These are phyloP conservation scores for Sminthurides aquaticus DNA, from an alignment of 2,888 invertebrate genomes.

Conservation along the genomic window DNA sequence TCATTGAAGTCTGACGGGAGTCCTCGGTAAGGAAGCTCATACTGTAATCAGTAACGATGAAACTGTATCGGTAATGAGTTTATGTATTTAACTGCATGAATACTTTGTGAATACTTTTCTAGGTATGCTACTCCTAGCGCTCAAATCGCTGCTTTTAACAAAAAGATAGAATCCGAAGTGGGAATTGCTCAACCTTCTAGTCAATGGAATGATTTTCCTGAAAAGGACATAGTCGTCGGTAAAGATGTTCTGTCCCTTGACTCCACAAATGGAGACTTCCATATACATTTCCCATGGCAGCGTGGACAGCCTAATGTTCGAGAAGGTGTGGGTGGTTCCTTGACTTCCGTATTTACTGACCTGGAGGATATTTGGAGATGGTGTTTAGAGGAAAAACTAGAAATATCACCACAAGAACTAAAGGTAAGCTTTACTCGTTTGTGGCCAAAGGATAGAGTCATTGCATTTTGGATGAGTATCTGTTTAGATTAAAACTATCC, in stretches of 20 bases:
- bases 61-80: no score
- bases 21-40: slow-evolving; percentile 47
- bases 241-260: slow-evolving; percentile 51
- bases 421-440: slow-evolving; percentile 49
- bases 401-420: slow-evolving; percentile 59
- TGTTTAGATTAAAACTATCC: slow-evolving; percentile 1
- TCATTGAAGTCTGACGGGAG: slow-evolving; percentile 76
- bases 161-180: slow-evolving; percentile 65
- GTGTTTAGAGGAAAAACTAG: slow-evolving; percentile 66
- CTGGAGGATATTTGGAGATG: slow-evolving; percentile 81
- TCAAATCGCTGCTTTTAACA: slow-evolving; percentile 80
- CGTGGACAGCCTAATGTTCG: slow-evolving; percentile 84
- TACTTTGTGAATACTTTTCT: no score
- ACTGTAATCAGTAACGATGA: no score
- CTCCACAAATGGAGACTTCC: slow-evolving; percentile 61
- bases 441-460: not conserved
- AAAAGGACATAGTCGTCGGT: slow-evolving; percentile 28
- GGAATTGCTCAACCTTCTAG: slow-evolving; percentile 44
- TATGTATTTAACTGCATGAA: no score
- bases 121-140: slow-evolving; percentile 74
- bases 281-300: slow-evolving; percentile 81
- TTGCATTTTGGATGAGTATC: no score
- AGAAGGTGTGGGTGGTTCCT: slow-evolving; percentile 71
- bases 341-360: slow-evolving; percentile 74
- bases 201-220: slow-evolving; percentile 20